phyloP scores from a whole-genome alignment of 1,140 invertebrate species.

The Frieseomelitta varia region DNA sequence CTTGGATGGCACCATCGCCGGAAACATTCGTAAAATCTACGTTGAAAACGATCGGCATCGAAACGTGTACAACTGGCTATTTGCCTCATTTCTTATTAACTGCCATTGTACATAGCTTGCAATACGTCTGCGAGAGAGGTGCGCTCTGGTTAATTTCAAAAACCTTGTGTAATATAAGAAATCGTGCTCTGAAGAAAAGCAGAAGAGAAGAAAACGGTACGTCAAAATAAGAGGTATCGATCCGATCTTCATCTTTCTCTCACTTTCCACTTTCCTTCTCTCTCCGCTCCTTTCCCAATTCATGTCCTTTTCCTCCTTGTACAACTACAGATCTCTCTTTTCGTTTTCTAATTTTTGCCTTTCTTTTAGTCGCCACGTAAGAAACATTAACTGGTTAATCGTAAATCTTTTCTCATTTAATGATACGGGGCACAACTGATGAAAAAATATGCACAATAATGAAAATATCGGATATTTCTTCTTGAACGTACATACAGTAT shows the following conservation, averaged over 20 bases:
- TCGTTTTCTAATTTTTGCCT: background rate
- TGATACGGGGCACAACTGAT: too few relatives aligned
- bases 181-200: constrained; percentile 78
- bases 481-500: background rate
- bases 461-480: background rate
- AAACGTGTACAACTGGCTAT: constrained; percentile 89
- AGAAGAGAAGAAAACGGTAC: background rate
- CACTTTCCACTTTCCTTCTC: background rate
- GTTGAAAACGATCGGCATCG: constrained; percentile 89
- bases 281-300: background rate
- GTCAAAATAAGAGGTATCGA: background rate
- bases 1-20: constrained; percentile 90
- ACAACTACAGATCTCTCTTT: too few relatives aligned
- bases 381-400: background rate
- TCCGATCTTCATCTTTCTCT: constrained; percentile 5
- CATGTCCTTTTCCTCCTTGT: too few relatives aligned
- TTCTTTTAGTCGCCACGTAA: background rate
- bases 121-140: constrained; percentile 81
- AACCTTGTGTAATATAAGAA: constrained; percentile 85
- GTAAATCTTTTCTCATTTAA: too few relatives aligned
- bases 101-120: constrained; percentile 81
- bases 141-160: constrained; percentile 84
- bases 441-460: background rate
- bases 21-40: constrained; percentile 90
- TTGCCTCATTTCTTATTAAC: constrained; percentile 88